These are phyloP conservation scores for Creontiades dilutus DNA, from an alignment of 2,888 invertebrate genomes.

Conservation along the genomic window DNA sequence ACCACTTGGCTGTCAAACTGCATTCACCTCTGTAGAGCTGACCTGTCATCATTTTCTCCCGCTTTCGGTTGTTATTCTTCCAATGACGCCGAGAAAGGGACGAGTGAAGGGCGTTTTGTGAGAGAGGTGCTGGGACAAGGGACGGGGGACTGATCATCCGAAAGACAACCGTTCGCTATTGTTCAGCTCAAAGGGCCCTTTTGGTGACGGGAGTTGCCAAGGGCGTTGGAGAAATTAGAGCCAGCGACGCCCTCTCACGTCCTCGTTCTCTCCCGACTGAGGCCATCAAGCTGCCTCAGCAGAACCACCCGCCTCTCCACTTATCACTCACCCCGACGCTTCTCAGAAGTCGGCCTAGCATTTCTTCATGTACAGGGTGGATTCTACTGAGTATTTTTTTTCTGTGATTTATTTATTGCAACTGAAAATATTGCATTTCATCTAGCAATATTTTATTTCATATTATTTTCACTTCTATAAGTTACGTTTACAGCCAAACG, in stretches of 20 bases:
- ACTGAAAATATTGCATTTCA: too few species aligned
- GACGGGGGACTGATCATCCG: not conserved
- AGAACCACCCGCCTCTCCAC: not conserved
- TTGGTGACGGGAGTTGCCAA: not conserved
- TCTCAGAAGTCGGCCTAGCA: not conserved
- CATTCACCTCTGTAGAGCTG: not conserved
- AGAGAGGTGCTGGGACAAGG: not conserved
- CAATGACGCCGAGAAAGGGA: not conserved
- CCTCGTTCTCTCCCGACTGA: not conserved
- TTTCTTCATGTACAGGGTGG: not conserved
- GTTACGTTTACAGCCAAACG: too few species aligned
- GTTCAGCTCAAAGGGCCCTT: not conserved
- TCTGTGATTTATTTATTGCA: too few species aligned
- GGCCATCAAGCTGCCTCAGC: constrained; percentile 18
- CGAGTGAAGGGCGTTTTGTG: not conserved
- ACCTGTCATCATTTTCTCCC: not conserved
- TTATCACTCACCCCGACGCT: not conserved
- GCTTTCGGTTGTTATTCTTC: not conserved
- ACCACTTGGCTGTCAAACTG: too few species aligned
- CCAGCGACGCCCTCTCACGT: too few species aligned
- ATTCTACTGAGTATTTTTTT: too few species aligned
- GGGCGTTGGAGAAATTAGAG: constrained; percentile 17
- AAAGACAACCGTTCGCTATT: constrained; percentile 7
- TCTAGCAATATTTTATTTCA: too few species aligned
- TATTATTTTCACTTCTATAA: too few species aligned